phyloP scores from a whole-genome alignment of 2,888 invertebrate genomes.

The Orchesella flavescens region DNA sequence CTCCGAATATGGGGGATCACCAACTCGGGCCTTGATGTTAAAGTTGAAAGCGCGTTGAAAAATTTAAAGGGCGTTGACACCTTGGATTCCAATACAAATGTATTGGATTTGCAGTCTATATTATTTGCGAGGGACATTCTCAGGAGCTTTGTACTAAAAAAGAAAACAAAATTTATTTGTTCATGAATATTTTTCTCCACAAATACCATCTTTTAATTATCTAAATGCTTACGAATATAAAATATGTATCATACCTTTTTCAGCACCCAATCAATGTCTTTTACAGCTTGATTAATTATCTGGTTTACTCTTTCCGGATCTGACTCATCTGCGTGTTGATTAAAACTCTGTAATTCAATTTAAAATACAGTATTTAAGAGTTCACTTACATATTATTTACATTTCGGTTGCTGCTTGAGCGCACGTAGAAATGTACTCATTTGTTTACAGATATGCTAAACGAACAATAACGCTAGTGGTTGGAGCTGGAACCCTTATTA shows the following conservation, averaged over 20 bases:
- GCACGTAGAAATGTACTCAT: no score
- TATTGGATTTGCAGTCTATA: not conserved
- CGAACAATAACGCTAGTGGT: no score
- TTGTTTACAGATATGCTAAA: no score
- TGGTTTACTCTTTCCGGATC: conserved; percentile 83
- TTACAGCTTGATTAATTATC: conserved; percentile 82
- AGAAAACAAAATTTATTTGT: not conserved
- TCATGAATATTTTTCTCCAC: no score
- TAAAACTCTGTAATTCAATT: conserved; percentile 79
- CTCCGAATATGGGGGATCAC: conserved; percentile 47
- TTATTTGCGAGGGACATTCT: not conserved
- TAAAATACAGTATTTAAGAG: conserved; percentile 20
- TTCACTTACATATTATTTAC: conserved; percentile 75
- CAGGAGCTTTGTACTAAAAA: conserved; percentile 44
- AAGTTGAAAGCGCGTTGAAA: conserved; percentile 40
- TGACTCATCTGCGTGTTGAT: conserved; percentile 83
- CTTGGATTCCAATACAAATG: conserved; percentile 6
- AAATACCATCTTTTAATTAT: no score
- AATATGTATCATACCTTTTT: conserved; percentile 76
- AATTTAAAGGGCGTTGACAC: conserved; percentile 22
- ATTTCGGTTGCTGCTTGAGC: no score
- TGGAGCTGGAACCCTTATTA: no score
- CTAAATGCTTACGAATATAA: not conserved
- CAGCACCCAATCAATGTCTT: conserved; percentile 85
- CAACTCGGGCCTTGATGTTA: conserved; percentile 45